phyloP scores from a whole-genome alignment of 2,797 vertebrate species.

The Typhlichthys eigenmanni region DNA sequence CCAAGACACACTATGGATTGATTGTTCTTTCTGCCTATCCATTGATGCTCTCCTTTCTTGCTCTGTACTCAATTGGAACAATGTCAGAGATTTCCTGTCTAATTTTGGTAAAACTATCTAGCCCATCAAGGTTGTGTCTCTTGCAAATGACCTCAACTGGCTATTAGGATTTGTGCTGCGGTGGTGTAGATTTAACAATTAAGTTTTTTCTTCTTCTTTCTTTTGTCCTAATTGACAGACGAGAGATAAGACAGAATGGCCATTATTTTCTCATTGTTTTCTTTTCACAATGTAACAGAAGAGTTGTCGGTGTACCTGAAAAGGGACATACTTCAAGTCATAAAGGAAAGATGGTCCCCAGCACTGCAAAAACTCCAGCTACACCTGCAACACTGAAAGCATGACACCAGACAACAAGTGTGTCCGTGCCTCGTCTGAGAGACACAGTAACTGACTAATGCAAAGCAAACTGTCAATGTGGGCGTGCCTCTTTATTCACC shows the following conservation, averaged over 20 bases:
- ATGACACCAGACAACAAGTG: slow-evolving; percentile 40
- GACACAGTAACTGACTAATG: slow-evolving; percentile 52
- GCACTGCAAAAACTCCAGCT: slow-evolving; percentile 27
- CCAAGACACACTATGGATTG: slow-evolving; percentile 11
- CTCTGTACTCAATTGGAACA: background rate
- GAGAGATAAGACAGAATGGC: slow-evolving; percentile 19
- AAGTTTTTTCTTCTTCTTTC: slow-evolving; percentile 14
- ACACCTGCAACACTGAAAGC: slow-evolving; percentile 35
- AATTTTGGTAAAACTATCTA: slow-evolving; percentile 27
- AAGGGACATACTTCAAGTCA: slow-evolving; percentile 16
- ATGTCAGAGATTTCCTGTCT: background rate
- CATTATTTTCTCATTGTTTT: background rate
- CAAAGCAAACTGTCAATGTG: slow-evolving; percentile 32
- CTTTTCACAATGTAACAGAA: slow-evolving; percentile 22
- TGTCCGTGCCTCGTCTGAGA: slow-evolving; percentile 67
- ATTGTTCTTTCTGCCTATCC: slow-evolving; percentile 39
- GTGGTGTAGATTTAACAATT: slow-evolving; percentile 9
- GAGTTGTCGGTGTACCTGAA: slow-evolving; percentile 12
- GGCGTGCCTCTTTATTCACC: slow-evolving; percentile 60
- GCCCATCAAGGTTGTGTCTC: slow-evolving; percentile 46
- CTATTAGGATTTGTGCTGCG: slow-evolving; percentile 10
- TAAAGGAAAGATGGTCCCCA: slow-evolving; percentile 32
- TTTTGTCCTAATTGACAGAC: background rate
- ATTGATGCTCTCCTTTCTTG: slow-evolving; percentile 20
- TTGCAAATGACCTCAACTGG: background rate